Conservation (phyloP, 2,797 vertebrate genomes). For the Cyprinodon diabolis region DNA sequence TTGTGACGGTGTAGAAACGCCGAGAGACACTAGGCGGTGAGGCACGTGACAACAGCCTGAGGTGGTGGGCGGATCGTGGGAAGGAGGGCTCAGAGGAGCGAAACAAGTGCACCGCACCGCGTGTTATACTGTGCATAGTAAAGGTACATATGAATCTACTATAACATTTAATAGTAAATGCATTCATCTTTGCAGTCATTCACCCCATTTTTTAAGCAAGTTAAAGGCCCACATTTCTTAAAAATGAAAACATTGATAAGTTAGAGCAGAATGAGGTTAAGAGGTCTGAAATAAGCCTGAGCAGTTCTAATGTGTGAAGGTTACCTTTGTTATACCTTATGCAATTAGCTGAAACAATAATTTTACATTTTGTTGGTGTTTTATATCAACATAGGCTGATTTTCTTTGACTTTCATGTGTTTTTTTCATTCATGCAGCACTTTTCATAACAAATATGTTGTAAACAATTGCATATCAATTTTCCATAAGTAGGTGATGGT, state of each 20-base stretch:
- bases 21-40: slow-evolving; percentile 67
- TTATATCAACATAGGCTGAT: no score
- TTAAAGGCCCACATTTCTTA: slow-evolving; percentile 16
- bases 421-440: no score
- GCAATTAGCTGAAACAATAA: not conserved
- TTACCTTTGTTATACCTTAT: not conserved
- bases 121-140: slow-evolving; percentile 13
- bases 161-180: slow-evolving; percentile 59
- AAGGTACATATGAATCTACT: slow-evolving; percentile 31
- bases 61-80: slow-evolving; percentile 77
- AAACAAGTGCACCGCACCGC: slow-evolving; percentile 68
- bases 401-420: not conserved
- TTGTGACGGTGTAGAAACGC: slow-evolving; percentile 63
- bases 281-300: not conserved
- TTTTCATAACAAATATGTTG: not conserved
- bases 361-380: no score
- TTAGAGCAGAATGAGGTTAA: not conserved
- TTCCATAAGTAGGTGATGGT: not conserved
- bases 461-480: not conserved
- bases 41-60: slow-evolving; percentile 78
- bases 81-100: slow-evolving; percentile 66
- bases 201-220: slow-evolving; percentile 36
- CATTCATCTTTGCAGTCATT: slow-evolving; percentile 37
- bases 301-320: not conserved
- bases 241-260: not conserved